A percentile compares a stretch with the other conserved stretches of the same genome.
phyloP scores from a whole-genome alignment of 2,113 vertebrate genomes.

The Mus spicilegus region DNA sequence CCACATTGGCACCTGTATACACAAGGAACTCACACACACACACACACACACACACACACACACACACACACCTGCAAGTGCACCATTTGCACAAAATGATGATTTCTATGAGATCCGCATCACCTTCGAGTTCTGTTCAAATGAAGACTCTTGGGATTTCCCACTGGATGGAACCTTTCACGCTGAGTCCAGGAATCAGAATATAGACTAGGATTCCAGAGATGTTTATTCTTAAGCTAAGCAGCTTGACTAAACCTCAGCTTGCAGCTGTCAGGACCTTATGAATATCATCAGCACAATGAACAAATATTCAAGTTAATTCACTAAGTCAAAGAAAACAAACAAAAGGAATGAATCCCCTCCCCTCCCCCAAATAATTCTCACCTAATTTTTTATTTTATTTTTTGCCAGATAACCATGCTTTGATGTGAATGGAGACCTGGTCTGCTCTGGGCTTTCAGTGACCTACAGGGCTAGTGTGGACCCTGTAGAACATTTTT shows the following conservation, averaged over 20 bases:
- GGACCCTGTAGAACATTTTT: background rate
- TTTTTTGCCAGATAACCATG: background rate
- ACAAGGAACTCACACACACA: too few species aligned
- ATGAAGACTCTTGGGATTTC: background rate
- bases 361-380: background rate
- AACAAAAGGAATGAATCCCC: background rate
- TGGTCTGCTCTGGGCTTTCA: background rate
- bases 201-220: background rate
- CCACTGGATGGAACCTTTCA: background rate
- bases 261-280: background rate
- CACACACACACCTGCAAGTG: background rate
- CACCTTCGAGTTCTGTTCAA: background rate
- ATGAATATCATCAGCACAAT: background rate
- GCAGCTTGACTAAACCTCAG: background rate
- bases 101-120: background rate
- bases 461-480: background rate
- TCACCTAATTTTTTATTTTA: constrained; percentile 9
- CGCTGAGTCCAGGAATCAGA: background rate
- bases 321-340: background rate
- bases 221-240: background rate
- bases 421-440: background rate
- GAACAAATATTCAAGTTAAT: background rate
- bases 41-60: too few species aligned
- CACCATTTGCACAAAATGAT: background rate
- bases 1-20: background rate